phyloP scores from a whole-genome alignment of 2,113 vertebrate species.

The Petroica traversi region DNA sequence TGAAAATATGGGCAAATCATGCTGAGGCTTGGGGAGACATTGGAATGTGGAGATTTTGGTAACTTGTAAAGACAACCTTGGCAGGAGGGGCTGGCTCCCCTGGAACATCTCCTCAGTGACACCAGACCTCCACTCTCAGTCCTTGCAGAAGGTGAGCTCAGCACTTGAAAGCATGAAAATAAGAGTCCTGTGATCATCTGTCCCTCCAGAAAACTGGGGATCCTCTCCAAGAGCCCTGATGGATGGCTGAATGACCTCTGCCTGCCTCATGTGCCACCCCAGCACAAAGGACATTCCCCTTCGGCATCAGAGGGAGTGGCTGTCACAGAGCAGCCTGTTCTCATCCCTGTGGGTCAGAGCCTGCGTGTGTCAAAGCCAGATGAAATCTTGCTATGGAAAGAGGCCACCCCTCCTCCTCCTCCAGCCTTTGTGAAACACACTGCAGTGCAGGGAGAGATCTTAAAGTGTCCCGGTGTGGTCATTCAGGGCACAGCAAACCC shows the following conservation, averaged over 20 bases:
- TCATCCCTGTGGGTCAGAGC: not conserved
- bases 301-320: not conserved
- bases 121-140: not conserved
- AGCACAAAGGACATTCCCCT: not conserved
- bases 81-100: not conserved
- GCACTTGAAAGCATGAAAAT: not conserved
- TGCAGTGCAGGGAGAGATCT: not conserved
- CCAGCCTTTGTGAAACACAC: not conserved
- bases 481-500: not conserved
- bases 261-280: not conserved
- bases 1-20: not conserved
- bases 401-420: not conserved
- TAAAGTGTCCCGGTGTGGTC: not conserved
- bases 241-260: not conserved
- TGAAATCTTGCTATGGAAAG: not conserved
- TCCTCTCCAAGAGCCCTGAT: not conserved
- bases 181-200: not conserved
- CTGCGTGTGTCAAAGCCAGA: rapidly evolving
- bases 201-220: not conserved
- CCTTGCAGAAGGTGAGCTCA: not conserved
- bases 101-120: not conserved
- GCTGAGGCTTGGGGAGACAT: not conserved
- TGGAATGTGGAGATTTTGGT: not conserved
- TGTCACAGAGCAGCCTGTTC: not conserved
- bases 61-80: not conserved